Evolutionary conservation across 2,113 vertebrate species (phyloP), one percentile per base, ranked within the genome.

Genomic region (Clinocottus analis): DNA sequence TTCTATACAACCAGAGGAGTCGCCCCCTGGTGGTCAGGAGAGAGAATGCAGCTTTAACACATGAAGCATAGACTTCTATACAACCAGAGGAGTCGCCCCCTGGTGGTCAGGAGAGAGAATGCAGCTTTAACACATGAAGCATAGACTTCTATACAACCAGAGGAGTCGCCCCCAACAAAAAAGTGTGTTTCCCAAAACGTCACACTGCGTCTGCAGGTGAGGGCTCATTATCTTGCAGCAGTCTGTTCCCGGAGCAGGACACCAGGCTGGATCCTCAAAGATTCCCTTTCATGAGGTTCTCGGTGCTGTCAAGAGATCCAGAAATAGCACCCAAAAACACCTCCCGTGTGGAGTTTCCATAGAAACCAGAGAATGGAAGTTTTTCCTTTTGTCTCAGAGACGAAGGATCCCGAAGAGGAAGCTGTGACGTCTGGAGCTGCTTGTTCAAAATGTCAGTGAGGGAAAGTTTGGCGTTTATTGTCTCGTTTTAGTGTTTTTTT

Each of bases 261-360:
- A 56, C 61, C 23, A 31, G 29, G 49, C 37, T 66, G 27, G 69
- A 83, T 73, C 64, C 66, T 88, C 21, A 77, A 78, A 86, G 76
- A 71, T 53, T 68, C 19, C 66, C 72, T 85, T 79, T 85, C 51
- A 71, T 61, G 66, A 76, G 72, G 89, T 66, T 79, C 82, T 66
- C 77, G 8, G 35, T 61, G 33, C 79, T 84, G 79, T 91, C 82
- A 82, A 68, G 61, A 83, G 72, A 87, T 75, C 84, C 88, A 91
- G 84, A 90, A 92, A 93, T 90, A 90, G 85, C 45, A 49, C 14
- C 19, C 5, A 45, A 4, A 45, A 19, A 8, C 62, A 56, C 1
- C 72, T 78, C 78, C 80, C 77, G 80, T 77, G 84, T 84, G 81
- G 77, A 17, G 91, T 93, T 93, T 85, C 89, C 87, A 92, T 91